Percentiles rank a stretch among this genome's conserved stretches.
These are phyloP conservation scores for Cryptocheilus praepositus DNA, from an alignment of 2,888 invertebrate genomes.

Conservation along the genomic window DNA sequence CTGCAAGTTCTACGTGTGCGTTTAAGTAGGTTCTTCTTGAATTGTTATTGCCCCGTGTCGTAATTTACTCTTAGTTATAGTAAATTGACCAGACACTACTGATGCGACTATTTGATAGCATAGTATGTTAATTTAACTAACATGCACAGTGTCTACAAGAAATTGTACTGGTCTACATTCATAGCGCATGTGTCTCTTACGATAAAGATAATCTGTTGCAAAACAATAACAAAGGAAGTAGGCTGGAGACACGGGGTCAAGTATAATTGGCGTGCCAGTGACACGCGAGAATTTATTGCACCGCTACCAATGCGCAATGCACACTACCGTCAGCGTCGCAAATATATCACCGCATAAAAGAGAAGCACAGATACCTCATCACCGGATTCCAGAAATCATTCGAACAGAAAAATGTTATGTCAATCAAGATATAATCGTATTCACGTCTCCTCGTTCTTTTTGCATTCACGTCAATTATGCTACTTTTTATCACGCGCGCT, in stretches of 20 bases:
- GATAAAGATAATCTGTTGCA: slow-evolving; percentile 26
- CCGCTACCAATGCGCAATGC: not conserved
- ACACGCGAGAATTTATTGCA: slow-evolving; percentile 34
- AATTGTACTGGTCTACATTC: too few relatives aligned
- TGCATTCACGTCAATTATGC: not conserved
- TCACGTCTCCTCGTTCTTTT: not conserved
- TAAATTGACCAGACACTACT: too few relatives aligned
- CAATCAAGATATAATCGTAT: not conserved
- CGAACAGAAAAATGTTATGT: not conserved
- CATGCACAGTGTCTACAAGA: too few relatives aligned
- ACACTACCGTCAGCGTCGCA: slow-evolving; percentile 8
- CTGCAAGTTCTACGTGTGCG: too few relatives aligned
- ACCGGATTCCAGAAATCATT: not conserved
- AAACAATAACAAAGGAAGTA: slow-evolving; percentile 19
- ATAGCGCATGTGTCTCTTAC: not conserved
- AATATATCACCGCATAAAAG: not conserved
- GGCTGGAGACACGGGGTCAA: slow-evolving; percentile 34
- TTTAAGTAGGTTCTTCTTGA: too few relatives aligned
- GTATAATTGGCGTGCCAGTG: slow-evolving; percentile 44
- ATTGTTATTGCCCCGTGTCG: too few relatives aligned
- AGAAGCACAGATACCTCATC: not conserved
- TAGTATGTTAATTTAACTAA: too few relatives aligned
- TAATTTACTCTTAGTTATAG: too few relatives aligned
- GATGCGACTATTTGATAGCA: too few relatives aligned
- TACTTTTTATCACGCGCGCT: not conserved